Evolutionary conservation across 2,113 vertebrate genomes (phyloP).

Genomic region (Heliornis fulica): DNA sequence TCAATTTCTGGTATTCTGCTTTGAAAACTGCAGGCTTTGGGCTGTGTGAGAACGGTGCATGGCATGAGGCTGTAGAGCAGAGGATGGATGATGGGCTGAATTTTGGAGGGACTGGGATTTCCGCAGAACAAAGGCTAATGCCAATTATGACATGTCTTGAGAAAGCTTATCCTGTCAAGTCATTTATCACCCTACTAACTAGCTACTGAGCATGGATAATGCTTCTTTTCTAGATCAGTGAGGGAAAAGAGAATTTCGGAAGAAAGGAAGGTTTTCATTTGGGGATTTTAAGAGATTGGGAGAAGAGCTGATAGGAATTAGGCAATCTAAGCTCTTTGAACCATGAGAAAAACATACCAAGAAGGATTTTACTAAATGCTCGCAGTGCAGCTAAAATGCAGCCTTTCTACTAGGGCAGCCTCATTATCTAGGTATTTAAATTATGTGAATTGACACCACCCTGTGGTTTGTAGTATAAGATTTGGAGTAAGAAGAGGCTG

Average conservation of each 20-base stretch:
- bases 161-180: constrained; percentile 32
- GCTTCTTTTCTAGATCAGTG: neutral
- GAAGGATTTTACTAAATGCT: constrained; percentile 15
- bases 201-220: constrained; percentile 16
- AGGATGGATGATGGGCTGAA: neutral
- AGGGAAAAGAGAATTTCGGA: neutral
- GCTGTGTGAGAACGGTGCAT: neutral
- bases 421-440: neutral
- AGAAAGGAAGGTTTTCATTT: constrained; percentile 21
- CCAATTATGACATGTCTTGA: neutral
- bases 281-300: neutral
- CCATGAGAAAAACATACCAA: neutral
- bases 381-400: neutral
- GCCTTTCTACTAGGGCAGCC: neutral
- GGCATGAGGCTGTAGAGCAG: neutral
- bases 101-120: constrained; percentile 13
- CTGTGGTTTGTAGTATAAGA: neutral
- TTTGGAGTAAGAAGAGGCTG: neutral
- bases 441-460: neutral
- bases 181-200: constrained; percentile 15
- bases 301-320: constrained; percentile 4
- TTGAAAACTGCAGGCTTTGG: neutral
- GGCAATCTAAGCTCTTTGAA: constrained; percentile 28
- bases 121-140: constrained; percentile 10
- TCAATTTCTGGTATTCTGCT: neutral